Evolutionary conservation across 2,797 vertebrate genomes (phyloP), one percentile per base, ranked within the genome.

Genomic region (Gambusia yucatana): DNA sequence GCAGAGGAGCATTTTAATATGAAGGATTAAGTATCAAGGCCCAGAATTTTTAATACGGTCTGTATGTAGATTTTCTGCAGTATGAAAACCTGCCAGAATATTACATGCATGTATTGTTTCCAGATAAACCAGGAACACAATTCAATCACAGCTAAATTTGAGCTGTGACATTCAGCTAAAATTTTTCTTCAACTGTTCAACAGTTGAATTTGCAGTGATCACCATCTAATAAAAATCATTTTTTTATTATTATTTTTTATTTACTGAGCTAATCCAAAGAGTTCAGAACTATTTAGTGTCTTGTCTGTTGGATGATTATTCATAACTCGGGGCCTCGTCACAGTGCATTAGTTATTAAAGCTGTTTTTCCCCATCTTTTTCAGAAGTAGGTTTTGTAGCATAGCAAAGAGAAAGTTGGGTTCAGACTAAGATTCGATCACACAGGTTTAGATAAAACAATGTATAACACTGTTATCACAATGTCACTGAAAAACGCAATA

Each of bases 1-100:
- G 39, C 46, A 50, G 30, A 50, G 30, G 25, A 36, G 46, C 16
- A 72, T 72, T 72, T 72, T 72, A 50, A 72, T 50, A 50, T 22
- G 47, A 50, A 33, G 48, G 30, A 25, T 72, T 50, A 72, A 36
- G 50, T 72, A 50, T 10, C 28, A 72, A 22, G 30, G 43, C 36
- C 10, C 65, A 67, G 36, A 25, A 43, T 43, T 13, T n/a, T 69
- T 25, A 25, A 43, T 43, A n/a, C 9, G 25, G 39, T 43, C 9
- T 69, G 39, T 6, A 69, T 41, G 20, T 43, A 25, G 65, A 43
- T 69, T n/a, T 69, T 13, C 22, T 43, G 39, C 39, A 65, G 16
- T 10, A 7, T 65, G 33, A 4, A 39, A 20, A 39, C 17, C 3
- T 39, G 22, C 61, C 17, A 25, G 22, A 17, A 43, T 41, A 13